Evolutionary conservation across 2,888 invertebrate species (phyloP), one percentile per base, ranked within the genome.

Genomic region (Caprella mutica): DNA sequence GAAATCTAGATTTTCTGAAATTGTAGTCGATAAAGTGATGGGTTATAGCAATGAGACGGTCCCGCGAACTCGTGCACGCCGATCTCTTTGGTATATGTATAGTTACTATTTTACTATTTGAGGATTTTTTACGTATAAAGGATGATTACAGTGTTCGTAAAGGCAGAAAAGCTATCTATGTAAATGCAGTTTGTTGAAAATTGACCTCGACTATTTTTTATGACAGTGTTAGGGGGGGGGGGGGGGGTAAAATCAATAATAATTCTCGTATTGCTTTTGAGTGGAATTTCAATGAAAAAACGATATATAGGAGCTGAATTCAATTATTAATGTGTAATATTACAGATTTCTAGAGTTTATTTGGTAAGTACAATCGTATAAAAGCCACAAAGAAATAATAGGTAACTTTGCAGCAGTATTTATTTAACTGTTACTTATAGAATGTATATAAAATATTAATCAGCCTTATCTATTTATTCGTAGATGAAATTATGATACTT

Each of bases 371-470:
- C 30, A 50, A 29, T 29, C 30, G 30, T 35, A 50, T 50, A 50
- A 29, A 50, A 29, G 30, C 30, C 26, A 29, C 26, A 29, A 50
- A 29, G 30, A 29, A 50, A 29, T 29, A 29, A 26, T 50, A 29
- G 26, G n/a, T 50, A 29, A 29, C 12, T 50, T 14, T 50, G 21
- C 30, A 29, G 26, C n/a, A 29, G n/a, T 50, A 50, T 50, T 29
- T 50, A 50, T 50, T 29, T 50, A 50, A 29, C 26, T 50, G 30
- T 50, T 29, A 29, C 26, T 50, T 29, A 29, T 29, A 29, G 30
- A 29, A 50, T 50, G 30, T 50, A 50, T 50, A 50, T 50, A 50
- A 17, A 38, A 17, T 50, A 50, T 50, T 21, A 26, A 50, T 21
- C 14, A 14, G 23, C 21, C 14, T 44, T 17, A 19, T 17, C n/a